Conservation (phyloP, 2,797 vertebrate species). For the Amniataba percoides region DNA sequence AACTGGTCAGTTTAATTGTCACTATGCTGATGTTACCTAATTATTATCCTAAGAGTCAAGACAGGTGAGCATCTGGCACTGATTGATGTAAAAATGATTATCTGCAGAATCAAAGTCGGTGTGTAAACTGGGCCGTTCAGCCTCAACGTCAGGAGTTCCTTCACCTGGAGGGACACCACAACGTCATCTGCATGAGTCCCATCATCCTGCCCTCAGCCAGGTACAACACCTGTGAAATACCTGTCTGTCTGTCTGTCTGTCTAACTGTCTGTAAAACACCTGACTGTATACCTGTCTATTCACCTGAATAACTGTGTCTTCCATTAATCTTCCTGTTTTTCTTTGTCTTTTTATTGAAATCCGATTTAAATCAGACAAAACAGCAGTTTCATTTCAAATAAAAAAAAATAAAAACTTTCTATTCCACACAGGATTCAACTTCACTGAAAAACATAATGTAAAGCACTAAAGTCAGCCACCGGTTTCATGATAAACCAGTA, state of each 20-base stretch:
- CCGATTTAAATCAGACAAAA: background rate
- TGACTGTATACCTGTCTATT: conserved; percentile 3
- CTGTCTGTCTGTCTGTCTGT: conserved; percentile 19
- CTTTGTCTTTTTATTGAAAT: background rate
- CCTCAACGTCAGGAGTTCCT: conserved; percentile 93
- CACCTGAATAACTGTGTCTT: conserved; percentile 8
- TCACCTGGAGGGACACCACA: conserved; percentile 89
- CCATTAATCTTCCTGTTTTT: background rate
- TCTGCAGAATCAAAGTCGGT: conserved; percentile 88
- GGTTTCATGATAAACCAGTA: conserved; percentile 17
- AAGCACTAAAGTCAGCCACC: conserved; percentile 23
- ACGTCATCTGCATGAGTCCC: conserved; percentile 88
- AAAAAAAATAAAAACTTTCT: background rate
- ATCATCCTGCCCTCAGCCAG: conserved; percentile 93
- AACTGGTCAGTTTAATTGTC: no score
- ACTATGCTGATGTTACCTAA: background rate
- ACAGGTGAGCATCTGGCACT: background rate
- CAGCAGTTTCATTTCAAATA: background rate
- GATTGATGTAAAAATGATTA: background rate
- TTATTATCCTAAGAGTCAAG: background rate
- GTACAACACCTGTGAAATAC: conserved; percentile 80
- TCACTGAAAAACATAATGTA: conserved; percentile 29
- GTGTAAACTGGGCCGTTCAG: conserved; percentile 93
- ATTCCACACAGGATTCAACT: conserved; percentile 57
- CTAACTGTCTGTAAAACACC: conserved; percentile 10